Evolutionary conservation across 2,888 invertebrate species (phyloP).

Genomic region (Apodemia zela): DNA sequence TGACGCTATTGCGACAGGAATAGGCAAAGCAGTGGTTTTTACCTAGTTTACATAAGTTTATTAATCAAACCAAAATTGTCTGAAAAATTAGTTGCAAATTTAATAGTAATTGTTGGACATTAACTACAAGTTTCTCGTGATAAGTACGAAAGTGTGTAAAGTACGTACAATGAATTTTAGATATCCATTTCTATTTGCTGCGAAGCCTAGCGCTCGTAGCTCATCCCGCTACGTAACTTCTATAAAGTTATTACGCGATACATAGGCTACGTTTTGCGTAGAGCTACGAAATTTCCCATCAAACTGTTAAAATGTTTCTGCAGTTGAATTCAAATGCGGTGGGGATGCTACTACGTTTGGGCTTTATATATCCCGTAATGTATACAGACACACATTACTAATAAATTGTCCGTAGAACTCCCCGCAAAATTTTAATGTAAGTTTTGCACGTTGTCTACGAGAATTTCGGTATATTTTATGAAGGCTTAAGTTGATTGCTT

Average conservation of each 20-base stretch:
- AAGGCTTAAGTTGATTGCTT: not conserved
- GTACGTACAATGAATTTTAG: not conserved
- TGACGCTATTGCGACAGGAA: too few species aligned
- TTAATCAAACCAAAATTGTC: too few species aligned
- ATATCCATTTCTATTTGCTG: not conserved
- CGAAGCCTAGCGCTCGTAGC: not conserved
- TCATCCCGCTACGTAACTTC: not conserved
- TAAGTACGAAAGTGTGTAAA: too few species aligned
- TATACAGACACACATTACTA: not conserved
- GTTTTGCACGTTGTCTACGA: not conserved
- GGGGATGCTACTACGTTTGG: not conserved
- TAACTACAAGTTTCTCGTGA: too few species aligned
- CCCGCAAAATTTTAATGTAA: not conserved
- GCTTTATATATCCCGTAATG: not conserved
- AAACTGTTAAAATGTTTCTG: conserved; percentile 1
- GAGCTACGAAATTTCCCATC: not conserved
- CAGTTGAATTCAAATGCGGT: conserved; percentile 2
- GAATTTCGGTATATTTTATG: not conserved
- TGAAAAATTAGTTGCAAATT: too few species aligned
- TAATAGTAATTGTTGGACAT: too few species aligned
- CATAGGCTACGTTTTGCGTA: not conserved
- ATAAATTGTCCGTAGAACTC: not conserved
- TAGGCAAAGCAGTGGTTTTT: too few species aligned
- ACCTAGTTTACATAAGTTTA: too few species aligned
- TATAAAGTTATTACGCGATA: not conserved